phyloP scores from a whole-genome alignment of 1,140 invertebrate species.

The Homalodisca vitripennis region DNA sequence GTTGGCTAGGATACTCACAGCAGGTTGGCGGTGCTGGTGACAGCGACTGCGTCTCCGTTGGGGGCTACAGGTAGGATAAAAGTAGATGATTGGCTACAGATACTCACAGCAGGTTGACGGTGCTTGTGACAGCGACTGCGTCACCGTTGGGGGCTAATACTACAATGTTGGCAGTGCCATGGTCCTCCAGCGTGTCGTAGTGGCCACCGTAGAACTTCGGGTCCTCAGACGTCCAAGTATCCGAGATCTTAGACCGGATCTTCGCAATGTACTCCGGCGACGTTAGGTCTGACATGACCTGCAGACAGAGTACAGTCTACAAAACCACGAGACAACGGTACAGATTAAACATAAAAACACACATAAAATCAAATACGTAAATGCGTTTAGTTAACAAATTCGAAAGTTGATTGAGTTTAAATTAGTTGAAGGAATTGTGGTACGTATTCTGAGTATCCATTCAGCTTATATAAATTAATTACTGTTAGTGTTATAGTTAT shows the following conservation, averaged over 20 bases:
- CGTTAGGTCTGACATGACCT: conserved; percentile 65
- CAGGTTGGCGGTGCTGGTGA: conserved; percentile 86
- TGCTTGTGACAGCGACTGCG: conserved; percentile 85
- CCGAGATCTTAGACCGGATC: conserved; percentile 63
- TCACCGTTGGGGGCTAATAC: conserved; percentile 81
- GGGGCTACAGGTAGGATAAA: conserved; percentile 76
- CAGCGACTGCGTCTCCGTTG: conserved; percentile 84
- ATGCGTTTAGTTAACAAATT: too few relatives aligned
- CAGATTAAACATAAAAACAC: too few relatives aligned
- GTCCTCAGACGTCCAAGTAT: conserved; percentile 66
- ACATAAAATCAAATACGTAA: too few relatives aligned
- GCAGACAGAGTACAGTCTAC: conserved; percentile 39
- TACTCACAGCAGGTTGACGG: conserved; percentile 83
- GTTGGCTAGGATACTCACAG: conserved; percentile 67
- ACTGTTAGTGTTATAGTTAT: too few relatives aligned
- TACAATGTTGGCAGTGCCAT: conserved; percentile 85
- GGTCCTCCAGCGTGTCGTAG: conserved; percentile 58
- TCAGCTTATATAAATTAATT: too few relatives aligned
- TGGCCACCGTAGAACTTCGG: conserved; percentile 69
- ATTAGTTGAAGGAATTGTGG: too few relatives aligned
- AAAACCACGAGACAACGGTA: too few relatives aligned
- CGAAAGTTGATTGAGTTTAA: too few relatives aligned
- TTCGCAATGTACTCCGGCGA: conserved; percentile 60
- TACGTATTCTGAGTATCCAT: too few relatives aligned
- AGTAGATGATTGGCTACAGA: background rate